Evolutionary conservation across 2,888 invertebrate species (phyloP), one percentile per base, ranked within the genome.

Genomic region (Vanessa cardui): DNA sequence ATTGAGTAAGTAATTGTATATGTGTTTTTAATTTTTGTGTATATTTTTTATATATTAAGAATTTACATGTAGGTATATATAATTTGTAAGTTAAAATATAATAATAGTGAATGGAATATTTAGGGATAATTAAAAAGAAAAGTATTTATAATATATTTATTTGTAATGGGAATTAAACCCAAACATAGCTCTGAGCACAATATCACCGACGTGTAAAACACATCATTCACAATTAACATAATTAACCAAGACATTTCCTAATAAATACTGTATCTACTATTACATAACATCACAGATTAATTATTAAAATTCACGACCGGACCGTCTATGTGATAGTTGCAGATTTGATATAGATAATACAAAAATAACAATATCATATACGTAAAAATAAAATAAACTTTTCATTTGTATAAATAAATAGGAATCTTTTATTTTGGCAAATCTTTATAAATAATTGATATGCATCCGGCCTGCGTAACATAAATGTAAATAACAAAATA

Each of bases 201-300:
- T 86, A 88, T 88, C 87, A 89, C 87, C 82, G 83, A 86, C 81
- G 85, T 83, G 83, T 79, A 68, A 65, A 74, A 82, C 83, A 83
- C 85, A 82, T 82, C 82, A 74, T 74, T 80, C 69, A 77, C 76
- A 72, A 63, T 67, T 70, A 68, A 72, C 77, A 79, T 80, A 80
- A 75, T 77, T 76, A 79, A 79, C 72, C 76, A 75, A 80, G 79
- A 78, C 81, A 83, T 78, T 74, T 78, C 77, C 79, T 86, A 83
- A 79, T 79, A 80, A 83, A 83, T 81, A 81, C 81, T 80, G 77
- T 76, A 76, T 72, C 39, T 39, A 56, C 56, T 78, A 78, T 79
- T 83, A 81, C 77, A 72, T 66, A 84, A 86, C 84, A 90, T 90
- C 89, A 90, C 90, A 90, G 89, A 85, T 88, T 84, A 79, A 79